Base-by-base conservation (phyloP, 2,113 vertebrate genomes). In the Mohoua ochrocephala region DNA sequence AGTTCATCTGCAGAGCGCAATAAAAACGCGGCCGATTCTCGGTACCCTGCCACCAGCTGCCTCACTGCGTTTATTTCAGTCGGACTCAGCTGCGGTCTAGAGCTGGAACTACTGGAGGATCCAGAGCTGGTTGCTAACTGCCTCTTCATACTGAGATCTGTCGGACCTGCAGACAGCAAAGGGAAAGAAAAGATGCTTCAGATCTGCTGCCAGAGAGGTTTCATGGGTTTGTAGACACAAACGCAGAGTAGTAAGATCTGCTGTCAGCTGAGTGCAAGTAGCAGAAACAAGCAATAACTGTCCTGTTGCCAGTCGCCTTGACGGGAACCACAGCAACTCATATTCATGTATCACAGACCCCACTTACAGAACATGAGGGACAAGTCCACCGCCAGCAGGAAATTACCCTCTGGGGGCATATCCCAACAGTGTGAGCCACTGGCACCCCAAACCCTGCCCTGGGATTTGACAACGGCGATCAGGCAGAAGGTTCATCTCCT, bases 111-210 rank as follows among this genome's bases (percentile, higher is more conserved):
- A 44, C 98, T 99, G 95, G 98, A 98, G 83, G 99, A 98, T 91
- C 99, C 98, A 68, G 99, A 99, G 97, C 98, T 99, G 50, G 98
- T 98, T 16, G 98, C 98, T 97, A 99, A 95, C 93, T 98, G 98
- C 89, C 99, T 99, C 98, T 99, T 99, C 99, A 99, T 99, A 97
- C 99, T 99, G 97, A 99, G 98, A 98, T 99, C 99, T 65, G 99
- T 99, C 81, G 99, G 99, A 97, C 99, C 99, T 99, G 97, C 84
- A 41, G 82, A 93, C 52, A 49, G 84, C 35, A 89, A 96, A 89
- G 21, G 54, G 23, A 88, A 81, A 76, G 61, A 41, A 73, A 54
- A 87, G 64, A 84, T 83, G 54, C 45, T 84, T 97, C 75, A 97
- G 33, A 49, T 33, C 28, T 0, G 1, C 63, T 77, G 65, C 31